Evolutionary conservation across 2,113 vertebrate genomes (phyloP), one percentile per base, ranked within the genome.

Genomic region (Rallus limicola): DNA sequence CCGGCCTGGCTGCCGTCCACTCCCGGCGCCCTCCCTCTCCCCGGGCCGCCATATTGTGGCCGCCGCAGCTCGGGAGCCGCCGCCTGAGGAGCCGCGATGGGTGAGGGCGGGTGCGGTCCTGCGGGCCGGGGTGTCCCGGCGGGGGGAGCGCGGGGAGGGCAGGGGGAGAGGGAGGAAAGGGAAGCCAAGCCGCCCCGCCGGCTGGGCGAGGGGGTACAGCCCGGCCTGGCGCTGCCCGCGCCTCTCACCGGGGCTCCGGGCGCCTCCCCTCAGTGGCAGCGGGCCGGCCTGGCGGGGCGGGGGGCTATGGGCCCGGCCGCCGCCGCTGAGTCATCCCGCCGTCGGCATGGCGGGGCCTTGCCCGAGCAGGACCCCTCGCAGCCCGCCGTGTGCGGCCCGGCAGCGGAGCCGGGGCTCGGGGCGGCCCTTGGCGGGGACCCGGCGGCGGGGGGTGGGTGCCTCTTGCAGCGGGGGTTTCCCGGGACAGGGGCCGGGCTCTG

Each of bases 41-140:
- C 60, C n/a, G 33, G 18, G 75, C 80, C 93, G 91, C 90, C 90
- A 94, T 96, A 88, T 96, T 86, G 95, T 90, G 86, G 74, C 69
- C 56, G 87, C 48, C 65, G 74, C 86, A 33, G 84, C 72, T 50
- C 59, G 19, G 82, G 74, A 91, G 77, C 34, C 59, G 72, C 59
- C 34, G 81, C 60, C 74, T 62, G 71, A 34, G 87, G 64, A 74
- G 86, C 44, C 36, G 63, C 42, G 64, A 65, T 91, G 67, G n/a
- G 90, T 55, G 83, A 60, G 67, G 7, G 23, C 42, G 58, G 44
- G 12, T 16, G 52, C 33, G 33, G 62, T 24, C 3, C 29, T 11
- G 18, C 23, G 11, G 55, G 21, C 33, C 4, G 58, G 38, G 81
- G 13, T 4, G 11, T 4, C 16, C 38, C 33, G 59, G 33, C 11